Percentiles rank a stretch among this genome's conserved stretches.
These are phyloP conservation scores for Colletes latitarsis DNA, from an alignment of 1,140 invertebrate genomes.

Conservation along the genomic window DNA sequence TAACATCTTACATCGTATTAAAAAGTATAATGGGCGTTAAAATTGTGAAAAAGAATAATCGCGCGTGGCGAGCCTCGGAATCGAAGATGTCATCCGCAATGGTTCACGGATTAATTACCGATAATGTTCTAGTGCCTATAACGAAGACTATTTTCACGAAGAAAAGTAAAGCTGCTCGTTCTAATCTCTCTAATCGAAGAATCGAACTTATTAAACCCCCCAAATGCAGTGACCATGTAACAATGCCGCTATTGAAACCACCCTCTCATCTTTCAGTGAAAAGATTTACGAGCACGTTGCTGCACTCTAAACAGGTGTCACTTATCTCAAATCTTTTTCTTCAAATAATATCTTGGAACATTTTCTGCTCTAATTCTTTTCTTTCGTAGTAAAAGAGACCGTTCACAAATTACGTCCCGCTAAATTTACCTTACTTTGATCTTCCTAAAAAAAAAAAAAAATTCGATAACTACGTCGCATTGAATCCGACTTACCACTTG, in stretches of 20 bases:
- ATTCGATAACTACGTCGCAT: no score
- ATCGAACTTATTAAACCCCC: not conserved
- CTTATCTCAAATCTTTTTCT: not conserved
- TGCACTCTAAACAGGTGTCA: not conserved
- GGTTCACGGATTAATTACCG: conserved; percentile 11
- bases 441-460: no score
- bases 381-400: no score
- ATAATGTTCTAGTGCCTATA: conserved; percentile 34
- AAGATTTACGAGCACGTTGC: not conserved
- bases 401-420: no score
- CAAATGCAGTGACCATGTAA: not conserved
- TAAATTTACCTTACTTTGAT: no score
- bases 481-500: no score
- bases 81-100: not conserved
- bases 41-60: not conserved
- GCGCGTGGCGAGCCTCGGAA: not conserved
- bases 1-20: not conserved
- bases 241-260: not conserved
- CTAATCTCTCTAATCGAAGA: not conserved
- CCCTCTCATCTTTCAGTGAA: not conserved
- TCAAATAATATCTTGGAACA: not conserved
- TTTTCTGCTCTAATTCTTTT: not conserved
- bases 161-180: not conserved
- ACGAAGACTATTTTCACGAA: not conserved
- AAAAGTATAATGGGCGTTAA: not conserved